Percentiles rank a stretch among this genome's conserved stretches.
Evolutionary conservation across 2,797 vertebrate genomes (phyloP).

Genomic region (Pachyuromys duprasi): DNA sequence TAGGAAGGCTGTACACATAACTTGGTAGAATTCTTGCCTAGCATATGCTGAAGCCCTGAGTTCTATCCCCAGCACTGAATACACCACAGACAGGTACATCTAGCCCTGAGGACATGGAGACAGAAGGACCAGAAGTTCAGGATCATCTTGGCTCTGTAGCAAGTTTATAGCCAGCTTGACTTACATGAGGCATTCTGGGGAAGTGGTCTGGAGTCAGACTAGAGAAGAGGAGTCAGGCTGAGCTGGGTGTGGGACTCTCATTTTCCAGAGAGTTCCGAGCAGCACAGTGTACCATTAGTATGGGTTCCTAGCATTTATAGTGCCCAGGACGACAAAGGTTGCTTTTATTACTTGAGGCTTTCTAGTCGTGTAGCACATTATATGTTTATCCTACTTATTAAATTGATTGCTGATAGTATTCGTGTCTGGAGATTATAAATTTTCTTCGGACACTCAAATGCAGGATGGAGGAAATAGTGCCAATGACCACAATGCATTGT

Average conservation of each 20-base stretch:
- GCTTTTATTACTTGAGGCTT: background rate
- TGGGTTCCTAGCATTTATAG: background rate
- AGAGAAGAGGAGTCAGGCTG: background rate
- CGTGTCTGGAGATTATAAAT: background rate
- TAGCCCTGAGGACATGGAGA: background rate
- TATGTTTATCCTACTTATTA: background rate
- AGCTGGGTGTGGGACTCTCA: background rate
- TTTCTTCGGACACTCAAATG: background rate
- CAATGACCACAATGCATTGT: background rate
- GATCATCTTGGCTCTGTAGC: background rate
- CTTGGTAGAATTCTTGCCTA: background rate
- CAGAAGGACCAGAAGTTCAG: background rate
- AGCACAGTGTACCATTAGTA: background rate
- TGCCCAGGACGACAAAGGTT: background rate
- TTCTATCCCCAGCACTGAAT: background rate
- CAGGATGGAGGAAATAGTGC: background rate
- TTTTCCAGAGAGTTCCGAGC: conserved; percentile 12
- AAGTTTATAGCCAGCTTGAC: background rate
- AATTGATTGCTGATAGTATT: conserved; percentile 3
- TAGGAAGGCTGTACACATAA: background rate
- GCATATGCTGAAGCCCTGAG: background rate
- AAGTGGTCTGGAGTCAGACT: background rate
- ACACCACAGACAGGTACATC: background rate
- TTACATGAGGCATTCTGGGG: background rate
- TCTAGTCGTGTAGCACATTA: background rate